Evolutionary conservation across 2,888 invertebrate species (phyloP).

Genomic region (Teleogryllus oceanicus): DNA sequence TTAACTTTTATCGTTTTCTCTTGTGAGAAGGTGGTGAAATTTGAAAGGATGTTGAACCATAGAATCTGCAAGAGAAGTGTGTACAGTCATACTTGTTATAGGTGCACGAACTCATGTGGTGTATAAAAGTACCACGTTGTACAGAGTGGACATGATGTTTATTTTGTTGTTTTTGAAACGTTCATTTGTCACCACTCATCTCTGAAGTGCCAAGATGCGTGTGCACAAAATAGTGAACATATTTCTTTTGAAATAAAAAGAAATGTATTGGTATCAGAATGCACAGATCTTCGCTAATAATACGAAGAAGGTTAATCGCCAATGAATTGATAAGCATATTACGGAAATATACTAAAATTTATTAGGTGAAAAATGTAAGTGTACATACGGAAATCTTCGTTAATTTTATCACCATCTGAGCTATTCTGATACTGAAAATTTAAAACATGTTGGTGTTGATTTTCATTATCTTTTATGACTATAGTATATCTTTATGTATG

Average conservation of each 20-base stretch:
- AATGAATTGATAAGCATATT: no score
- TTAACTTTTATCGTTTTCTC: background rate
- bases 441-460: background rate
- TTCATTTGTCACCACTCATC: background rate
- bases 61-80: background rate
- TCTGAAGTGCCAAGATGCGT: background rate
- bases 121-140: background rate
- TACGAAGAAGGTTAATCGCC: no score
- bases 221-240: background rate
- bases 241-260: background rate
- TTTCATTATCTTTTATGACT: conserved; percentile 2
- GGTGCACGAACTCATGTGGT: background rate
- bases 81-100: conserved; percentile 6
- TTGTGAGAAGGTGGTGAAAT: background rate
- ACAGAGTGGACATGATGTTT: no score
- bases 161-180: no score
- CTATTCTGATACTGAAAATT: background rate
- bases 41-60: background rate
- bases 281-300: no score
- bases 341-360: no score
- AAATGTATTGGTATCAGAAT: no score
- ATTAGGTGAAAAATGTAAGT: no score
- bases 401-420: background rate
- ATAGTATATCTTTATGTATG: conserved; percentile 18
- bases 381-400: no score